Evolutionary conservation across 2,113 vertebrate species (phyloP).

Genomic region (Meleagris gallopavo): DNA sequence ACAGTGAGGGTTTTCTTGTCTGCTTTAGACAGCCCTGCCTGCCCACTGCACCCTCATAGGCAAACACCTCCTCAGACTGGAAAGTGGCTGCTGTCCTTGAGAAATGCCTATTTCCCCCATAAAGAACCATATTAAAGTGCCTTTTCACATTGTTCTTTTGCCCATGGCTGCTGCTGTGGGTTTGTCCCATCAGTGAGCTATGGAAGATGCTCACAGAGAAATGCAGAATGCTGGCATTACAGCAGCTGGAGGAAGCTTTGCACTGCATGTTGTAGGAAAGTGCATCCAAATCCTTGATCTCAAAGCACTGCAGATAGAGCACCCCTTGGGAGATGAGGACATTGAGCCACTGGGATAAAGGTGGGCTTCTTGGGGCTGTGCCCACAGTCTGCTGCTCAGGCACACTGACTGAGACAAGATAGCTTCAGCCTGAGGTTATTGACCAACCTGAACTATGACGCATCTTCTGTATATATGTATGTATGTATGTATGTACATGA

Average conservation of each 20-base stretch:
- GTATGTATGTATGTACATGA: neutral
- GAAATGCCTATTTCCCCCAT: neutral
- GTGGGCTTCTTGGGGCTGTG: too few species aligned
- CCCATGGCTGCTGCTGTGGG: neutral
- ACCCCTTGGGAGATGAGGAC: neutral
- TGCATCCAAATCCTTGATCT: rapidly evolving
- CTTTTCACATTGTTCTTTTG: neutral
- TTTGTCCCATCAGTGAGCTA: neutral
- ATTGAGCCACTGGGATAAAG: too few species aligned
- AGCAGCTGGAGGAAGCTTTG: neutral
- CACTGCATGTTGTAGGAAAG: rapidly evolving
- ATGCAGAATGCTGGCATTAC: neutral
- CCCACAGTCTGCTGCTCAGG: too few species aligned
- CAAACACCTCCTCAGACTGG: neutral
- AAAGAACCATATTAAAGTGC: rapidly evolving
- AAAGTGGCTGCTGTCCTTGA: neutral
- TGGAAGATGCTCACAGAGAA: neutral
- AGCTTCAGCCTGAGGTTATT: neutral
- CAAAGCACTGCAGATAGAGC: neutral
- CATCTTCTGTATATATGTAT: neutral
- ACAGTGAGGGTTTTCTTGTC: neutral
- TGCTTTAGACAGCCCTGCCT: neutral
- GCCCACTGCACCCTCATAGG: neutral
- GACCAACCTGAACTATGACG: neutral
- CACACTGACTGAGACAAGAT: too few species aligned